Percentiles rank a stretch among this genome's conserved stretches.
Evolutionary conservation across 2,888 invertebrate genomes (phyloP).

Genomic region (Anoncus sp.): DNA sequence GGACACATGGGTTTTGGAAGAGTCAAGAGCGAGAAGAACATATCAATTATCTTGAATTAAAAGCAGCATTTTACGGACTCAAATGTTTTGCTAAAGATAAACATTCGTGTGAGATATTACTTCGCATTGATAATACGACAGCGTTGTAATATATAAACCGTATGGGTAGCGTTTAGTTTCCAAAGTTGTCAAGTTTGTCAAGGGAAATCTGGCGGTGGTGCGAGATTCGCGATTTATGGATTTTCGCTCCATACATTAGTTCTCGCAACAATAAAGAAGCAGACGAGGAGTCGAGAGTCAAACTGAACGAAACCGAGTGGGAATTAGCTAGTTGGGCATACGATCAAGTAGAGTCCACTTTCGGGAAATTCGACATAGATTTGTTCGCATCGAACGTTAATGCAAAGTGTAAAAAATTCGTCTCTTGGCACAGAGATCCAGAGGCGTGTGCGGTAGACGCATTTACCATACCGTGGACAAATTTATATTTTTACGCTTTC

Average conservation of each 20-base stretch:
- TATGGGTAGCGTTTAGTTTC: constrained; percentile 31
- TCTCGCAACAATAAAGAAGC: constrained; percentile 45
- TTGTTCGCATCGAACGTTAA: constrained; percentile 70
- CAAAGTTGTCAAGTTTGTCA: constrained; percentile 29
- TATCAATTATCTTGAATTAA: constrained; percentile 52
- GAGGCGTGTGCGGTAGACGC: constrained; percentile 67
- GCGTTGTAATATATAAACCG: constrained; percentile 44
- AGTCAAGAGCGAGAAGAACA: constrained; percentile 34
- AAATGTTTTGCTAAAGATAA: constrained; percentile 54
- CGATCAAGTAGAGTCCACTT: constrained; percentile 54
- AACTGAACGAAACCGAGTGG: constrained; percentile 61
- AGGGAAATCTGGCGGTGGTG: constrained; percentile 53
- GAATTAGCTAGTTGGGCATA: constrained; percentile 53
- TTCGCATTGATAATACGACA: constrained; percentile 34
- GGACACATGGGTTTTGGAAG: constrained; percentile 44
- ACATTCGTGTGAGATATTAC: constrained; percentile 31
- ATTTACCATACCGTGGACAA: constrained; percentile 66
- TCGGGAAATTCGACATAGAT: constrained; percentile 68
- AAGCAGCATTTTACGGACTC: constrained; percentile 52
- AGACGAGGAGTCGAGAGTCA: constrained; percentile 17
- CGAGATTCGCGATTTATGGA: constrained; percentile 37
- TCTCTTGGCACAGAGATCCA: constrained; percentile 71
- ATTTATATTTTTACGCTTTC: constrained; percentile 70
- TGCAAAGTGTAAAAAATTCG: constrained; percentile 68
- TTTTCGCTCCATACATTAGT: constrained; percentile 59